phyloP scores from a whole-genome alignment of 2,113 vertebrate genomes.

The Micromys minutus region DNA sequence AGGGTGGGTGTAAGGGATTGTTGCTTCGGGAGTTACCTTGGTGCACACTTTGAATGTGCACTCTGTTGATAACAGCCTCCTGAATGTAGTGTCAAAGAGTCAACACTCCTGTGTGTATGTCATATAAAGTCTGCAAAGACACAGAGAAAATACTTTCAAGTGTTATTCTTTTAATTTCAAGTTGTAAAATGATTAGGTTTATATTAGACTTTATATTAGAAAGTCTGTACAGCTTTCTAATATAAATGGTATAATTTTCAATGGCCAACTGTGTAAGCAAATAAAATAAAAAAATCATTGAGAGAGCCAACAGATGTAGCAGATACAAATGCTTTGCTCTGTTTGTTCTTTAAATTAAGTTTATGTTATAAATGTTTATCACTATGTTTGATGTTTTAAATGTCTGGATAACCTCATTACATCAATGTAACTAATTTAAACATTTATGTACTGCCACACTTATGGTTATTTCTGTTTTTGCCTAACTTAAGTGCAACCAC shows the following conservation, averaged over 20 bases:
- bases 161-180: too few species aligned
- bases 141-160: neutral
- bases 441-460: neutral
- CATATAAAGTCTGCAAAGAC: neutral
- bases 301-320: neutral
- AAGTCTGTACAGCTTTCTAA: neutral
- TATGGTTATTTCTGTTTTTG: neutral
- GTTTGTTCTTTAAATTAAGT: neutral
- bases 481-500: neutral
- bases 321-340: neutral
- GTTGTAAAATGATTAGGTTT: too few species aligned
- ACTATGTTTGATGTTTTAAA: neutral
- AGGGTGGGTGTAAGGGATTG: neutral
- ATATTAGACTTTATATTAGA: too few species aligned
- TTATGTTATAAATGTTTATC: neutral
- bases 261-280: neutral
- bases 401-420: neutral
- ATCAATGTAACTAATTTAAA: too few species aligned
- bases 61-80: neutral
- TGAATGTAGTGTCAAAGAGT: neutral
- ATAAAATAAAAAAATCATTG: neutral
- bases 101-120: neutral
- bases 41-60: neutral
- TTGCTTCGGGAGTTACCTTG: neutral
- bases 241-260: neutral